phyloP scores from a whole-genome alignment of 2,797 vertebrate genomes.

The Falco berigora region DNA sequence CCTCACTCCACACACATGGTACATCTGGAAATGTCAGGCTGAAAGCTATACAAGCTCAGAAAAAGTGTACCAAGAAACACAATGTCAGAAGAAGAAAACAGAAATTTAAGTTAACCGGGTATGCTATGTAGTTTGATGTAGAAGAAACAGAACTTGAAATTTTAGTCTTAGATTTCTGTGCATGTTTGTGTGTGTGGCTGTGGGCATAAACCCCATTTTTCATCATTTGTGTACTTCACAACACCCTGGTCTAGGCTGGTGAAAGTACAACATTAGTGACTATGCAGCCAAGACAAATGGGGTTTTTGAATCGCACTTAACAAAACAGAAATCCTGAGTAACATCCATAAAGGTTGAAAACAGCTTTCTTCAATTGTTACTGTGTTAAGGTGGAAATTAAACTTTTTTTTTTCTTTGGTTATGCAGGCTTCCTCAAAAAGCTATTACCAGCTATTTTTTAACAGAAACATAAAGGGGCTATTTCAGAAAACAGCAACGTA shows the following conservation, averaged over 20 bases:
- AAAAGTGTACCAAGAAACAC: not conserved
- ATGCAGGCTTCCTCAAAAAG: not conserved
- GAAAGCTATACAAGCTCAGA: not conserved
- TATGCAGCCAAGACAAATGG: not conserved
- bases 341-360: not conserved
- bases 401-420: not conserved
- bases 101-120: not conserved
- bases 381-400: not conserved
- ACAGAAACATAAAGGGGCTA: not conserved
- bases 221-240: not conserved
- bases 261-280: not conserved
- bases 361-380: not conserved
- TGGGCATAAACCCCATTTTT: not conserved
- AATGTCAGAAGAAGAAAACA: not conserved
- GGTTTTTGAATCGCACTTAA: not conserved
- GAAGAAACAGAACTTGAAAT: not conserved
- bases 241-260: not conserved
- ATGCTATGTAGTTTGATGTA: not conserved
- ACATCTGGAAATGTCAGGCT: not conserved
- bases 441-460: not conserved
- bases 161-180: not conserved
- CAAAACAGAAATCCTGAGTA: not conserved
- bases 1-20: not conserved
- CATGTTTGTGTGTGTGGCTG: not conserved
- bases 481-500: not conserved